Percentiles rank a stretch among this genome's conserved stretches.
Evolutionary conservation across 1,140 invertebrate genomes (phyloP).

Genomic region (Maconellicoccus hirsutus): DNA sequence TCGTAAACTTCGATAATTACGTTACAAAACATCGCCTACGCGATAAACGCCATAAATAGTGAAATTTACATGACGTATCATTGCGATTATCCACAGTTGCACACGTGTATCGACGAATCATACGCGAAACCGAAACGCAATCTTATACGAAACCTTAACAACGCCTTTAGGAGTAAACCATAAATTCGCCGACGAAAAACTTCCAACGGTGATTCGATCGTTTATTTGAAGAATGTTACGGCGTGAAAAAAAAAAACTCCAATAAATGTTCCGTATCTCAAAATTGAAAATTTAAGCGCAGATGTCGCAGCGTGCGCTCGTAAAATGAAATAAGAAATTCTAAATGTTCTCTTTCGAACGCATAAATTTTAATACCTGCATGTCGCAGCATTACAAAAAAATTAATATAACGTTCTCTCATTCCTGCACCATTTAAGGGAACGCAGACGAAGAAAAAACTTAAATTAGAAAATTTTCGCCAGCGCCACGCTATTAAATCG

Average conservation of each 20-base stretch:
- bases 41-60: background rate
- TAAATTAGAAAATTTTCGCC: conserved; percentile 4
- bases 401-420: background rate
- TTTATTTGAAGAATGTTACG: background rate
- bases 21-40: background rate
- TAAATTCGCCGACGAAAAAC: background rate
- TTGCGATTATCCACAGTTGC: too few species aligned
- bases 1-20: background rate
- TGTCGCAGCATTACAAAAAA: background rate
- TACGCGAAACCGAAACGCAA: too few species aligned
- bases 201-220: background rate
- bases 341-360: background rate
- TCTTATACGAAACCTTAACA: too few species aligned
- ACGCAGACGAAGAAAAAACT: background rate
- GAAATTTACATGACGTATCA: background rate
- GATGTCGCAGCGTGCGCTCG: conserved; percentile 5
- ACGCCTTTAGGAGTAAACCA: too few species aligned
- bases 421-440: background rate
- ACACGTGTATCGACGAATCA: too few species aligned
- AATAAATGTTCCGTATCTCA: background rate
- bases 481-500: background rate
- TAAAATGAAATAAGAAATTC: conserved; percentile 4
- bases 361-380: conserved; percentile 9
- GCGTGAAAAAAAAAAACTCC: background rate
- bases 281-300: background rate